Evolutionary conservation across 2,113 vertebrate species (phyloP).

Genomic region (Burhinus bistriatus): DNA sequence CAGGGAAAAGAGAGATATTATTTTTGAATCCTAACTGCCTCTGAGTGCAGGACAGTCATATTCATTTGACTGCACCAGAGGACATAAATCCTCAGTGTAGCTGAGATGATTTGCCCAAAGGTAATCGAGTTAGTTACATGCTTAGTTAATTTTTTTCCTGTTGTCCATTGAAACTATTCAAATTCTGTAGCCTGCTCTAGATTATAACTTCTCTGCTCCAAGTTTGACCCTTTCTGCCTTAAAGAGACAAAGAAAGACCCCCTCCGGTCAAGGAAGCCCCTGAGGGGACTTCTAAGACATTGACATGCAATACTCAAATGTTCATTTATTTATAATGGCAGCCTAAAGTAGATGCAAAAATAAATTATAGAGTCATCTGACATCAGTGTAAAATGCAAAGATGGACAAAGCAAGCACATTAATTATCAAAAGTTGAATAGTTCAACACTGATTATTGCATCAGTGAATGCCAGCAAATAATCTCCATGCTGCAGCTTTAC

Average conservation of each 20-base stretch:
- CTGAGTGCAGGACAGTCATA: background rate
- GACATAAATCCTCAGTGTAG: background rate
- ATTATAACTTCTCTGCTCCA: background rate
- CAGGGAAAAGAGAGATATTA: background rate
- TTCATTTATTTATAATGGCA: background rate
- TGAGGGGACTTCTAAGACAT: background rate
- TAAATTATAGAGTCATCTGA: background rate
- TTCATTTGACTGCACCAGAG: background rate
- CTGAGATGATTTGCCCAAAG: background rate
- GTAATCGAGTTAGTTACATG: background rate
- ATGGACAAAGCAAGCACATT: background rate
- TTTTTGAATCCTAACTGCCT: background rate
- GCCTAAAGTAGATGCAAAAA: background rate
- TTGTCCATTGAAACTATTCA: background rate
- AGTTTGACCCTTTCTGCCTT: background rate
- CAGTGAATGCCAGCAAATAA: background rate
- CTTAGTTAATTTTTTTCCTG: background rate
- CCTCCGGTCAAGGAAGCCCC: background rate
- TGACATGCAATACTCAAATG: background rate
- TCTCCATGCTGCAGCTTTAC: background rate
- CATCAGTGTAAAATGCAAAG: background rate
- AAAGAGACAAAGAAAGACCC: background rate
- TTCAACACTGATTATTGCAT: background rate
- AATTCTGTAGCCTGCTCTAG: background rate
- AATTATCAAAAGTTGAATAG: conserved; percentile 11